Conservation (phyloP, 2,888 invertebrate species). For the Desoria tigrina region DNA sequence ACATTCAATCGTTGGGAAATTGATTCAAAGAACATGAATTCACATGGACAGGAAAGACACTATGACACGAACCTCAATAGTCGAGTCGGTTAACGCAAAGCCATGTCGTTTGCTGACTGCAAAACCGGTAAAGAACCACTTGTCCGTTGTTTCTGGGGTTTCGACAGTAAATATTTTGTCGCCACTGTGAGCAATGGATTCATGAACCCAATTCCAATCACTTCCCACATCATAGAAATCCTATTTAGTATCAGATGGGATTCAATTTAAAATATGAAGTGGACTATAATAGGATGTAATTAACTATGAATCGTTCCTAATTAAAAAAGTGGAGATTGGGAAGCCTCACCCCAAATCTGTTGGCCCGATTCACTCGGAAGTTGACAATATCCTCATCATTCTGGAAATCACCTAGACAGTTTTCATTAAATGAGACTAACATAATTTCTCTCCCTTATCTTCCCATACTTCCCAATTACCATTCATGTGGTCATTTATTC, state of each 20-base stretch:
- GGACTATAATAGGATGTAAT: too few relatives aligned
- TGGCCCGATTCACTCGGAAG: slow-evolving; percentile 54
- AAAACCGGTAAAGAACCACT: slow-evolving; percentile 62
- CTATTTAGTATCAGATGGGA: slow-evolving; percentile 43
- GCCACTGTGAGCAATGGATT: slow-evolving; percentile 57
- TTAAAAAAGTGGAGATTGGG: too few relatives aligned
- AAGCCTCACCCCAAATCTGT: slow-evolving; percentile 43
- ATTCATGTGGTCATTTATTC: neutral
- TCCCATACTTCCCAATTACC: neutral
- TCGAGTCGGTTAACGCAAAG: slow-evolving; percentile 60
- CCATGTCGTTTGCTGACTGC: slow-evolving; percentile 61
- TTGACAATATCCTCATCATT: slow-evolving; percentile 53
- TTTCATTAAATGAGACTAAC: neutral
- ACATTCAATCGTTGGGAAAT: neutral
- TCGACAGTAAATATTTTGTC: slow-evolving; percentile 57
- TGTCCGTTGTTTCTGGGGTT: slow-evolving; percentile 57
- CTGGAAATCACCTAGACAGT: slow-evolving; percentile 54
- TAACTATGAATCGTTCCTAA: too few relatives aligned
- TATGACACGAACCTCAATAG: slow-evolving; percentile 58
- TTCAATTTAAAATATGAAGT: neutral
- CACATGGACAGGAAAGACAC: neutral
- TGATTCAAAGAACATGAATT: neutral
- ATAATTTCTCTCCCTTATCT: neutral
- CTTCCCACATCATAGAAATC: slow-evolving; percentile 58
- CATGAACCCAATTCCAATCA: slow-evolving; percentile 58